Conservation (phyloP, 1,140 invertebrate genomes). For the Ceratina australensis region DNA sequence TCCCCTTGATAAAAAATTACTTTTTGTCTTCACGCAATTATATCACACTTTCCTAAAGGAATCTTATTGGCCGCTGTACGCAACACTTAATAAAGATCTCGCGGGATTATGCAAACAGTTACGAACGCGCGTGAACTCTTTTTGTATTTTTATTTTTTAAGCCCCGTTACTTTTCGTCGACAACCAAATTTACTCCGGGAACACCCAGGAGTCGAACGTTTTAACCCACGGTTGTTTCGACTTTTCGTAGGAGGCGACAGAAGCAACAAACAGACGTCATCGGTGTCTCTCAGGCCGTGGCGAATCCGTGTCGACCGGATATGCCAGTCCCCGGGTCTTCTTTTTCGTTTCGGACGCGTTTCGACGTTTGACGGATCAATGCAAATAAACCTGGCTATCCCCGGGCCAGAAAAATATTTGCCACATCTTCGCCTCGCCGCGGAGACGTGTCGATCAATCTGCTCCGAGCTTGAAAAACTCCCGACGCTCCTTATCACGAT, state of each 20-base stretch:
- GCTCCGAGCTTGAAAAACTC: conserved; percentile 10
- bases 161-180: not conserved
- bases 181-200: conserved; percentile 26
- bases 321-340: conserved; percentile 54
- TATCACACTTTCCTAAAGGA: no score
- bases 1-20: no score
- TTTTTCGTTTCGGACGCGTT: conserved; percentile 55
- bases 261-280: conserved; percentile 70
- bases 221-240: conserved; percentile 57
- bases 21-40: no score
- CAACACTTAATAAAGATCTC: no score
- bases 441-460: conserved; percentile 13
- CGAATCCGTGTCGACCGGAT: conserved; percentile 66
- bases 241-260: conserved; percentile 65
- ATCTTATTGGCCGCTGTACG: no score
- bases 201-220: conserved; percentile 61
- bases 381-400: conserved; percentile 68
- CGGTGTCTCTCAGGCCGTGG: conserved; percentile 53
- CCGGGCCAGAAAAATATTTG: conserved; percentile 61
- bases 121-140: not conserved
- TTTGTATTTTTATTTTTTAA: not conserved
- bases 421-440: conserved; percentile 26
- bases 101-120: not conserved
- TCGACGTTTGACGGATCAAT: conserved; percentile 65
- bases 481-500: conserved; percentile 15